A percentile compares a stretch with the other conserved stretches of the same genome.
Evolutionary conservation across 2,888 invertebrate species (phyloP).

Genomic region (Poecilobothrus nobilitatus): DNA sequence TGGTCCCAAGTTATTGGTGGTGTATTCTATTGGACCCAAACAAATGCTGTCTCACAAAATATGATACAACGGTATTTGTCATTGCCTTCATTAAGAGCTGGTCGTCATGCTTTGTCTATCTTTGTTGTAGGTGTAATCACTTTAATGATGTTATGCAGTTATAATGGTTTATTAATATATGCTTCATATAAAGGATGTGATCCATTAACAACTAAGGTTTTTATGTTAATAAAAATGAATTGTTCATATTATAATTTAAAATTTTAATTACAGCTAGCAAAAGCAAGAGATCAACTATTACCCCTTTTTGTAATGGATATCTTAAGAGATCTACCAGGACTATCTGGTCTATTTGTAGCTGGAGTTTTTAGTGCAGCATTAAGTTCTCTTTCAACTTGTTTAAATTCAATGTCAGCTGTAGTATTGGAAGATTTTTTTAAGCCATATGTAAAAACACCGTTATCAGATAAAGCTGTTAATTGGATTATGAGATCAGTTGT

Average conservation of each 20-base stretch:
- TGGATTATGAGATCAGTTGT: constrained; percentile 65
- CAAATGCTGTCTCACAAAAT: constrained; percentile 73
- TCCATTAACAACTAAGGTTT: constrained; percentile 53
- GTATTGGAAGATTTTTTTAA: constrained; percentile 65
- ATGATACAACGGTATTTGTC: constrained; percentile 81
- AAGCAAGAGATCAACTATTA: constrained; percentile 67
- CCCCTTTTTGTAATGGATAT: constrained; percentile 83
- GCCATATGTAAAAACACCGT: constrained; percentile 50
- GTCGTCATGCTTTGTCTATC: constrained; percentile 47
- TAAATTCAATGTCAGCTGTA: constrained; percentile 71
- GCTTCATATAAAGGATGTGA: constrained; percentile 58
- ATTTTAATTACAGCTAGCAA: constrained; percentile 48
- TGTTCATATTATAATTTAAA: neutral
- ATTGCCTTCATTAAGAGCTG: constrained; percentile 60
- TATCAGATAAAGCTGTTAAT: constrained; percentile 48
- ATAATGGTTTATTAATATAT: constrained; percentile 55
- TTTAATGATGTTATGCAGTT: constrained; percentile 50
- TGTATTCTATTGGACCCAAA: constrained; percentile 67
- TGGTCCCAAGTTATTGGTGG: constrained; percentile 76
- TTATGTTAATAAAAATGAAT: neutral
- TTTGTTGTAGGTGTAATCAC: constrained; percentile 49
- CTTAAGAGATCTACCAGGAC: constrained; percentile 63
- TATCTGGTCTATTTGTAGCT: constrained; percentile 81
- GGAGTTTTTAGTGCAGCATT: constrained; percentile 85
- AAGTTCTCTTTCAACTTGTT: constrained; percentile 67